Base-by-base conservation (phyloP, 1,140 invertebrate genomes). In the Eupeodes corollae region DNA sequence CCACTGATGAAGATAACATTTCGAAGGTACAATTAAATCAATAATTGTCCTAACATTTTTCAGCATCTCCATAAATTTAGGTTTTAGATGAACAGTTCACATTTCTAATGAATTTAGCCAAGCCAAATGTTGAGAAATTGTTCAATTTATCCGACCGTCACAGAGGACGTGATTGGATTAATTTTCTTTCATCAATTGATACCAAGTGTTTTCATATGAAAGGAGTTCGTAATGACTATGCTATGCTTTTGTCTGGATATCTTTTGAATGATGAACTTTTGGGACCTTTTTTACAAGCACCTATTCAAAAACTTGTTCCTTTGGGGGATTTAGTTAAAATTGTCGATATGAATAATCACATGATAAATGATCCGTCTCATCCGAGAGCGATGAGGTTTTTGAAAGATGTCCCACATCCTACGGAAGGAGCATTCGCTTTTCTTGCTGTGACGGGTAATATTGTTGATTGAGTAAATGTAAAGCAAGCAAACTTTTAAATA, bases 371-470 rank as follows among this genome's bases (percentile, higher is more conserved):
- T 54, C 71, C 71, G 0, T 63, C 59, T 14, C 57, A 58, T 38
- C 52, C 56, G 10, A 63, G 70, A 49, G 69, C 63, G 10, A 60
- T 66, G 46, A 61, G 70, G 16, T 74, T 74, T 57, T 52, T 74
- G 12, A 43, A 52, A 19, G 49, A 53, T 15, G 69, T 72, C 54
- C 71, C 70, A 12, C 51, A 58, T 37, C 69, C 68, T 18, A 61
- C 69, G 31, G 69, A 72, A 35, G 73, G 73, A 6, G 73, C 72
- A 8, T 73, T 73, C 50, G 73, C 71, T 54, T 74, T 72, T 45
- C 66, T 74, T 31, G 72, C 72, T 8, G 52, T 73, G 9, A 73
- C 67, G 21, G 73, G 73, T 15, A 69, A 73, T 52, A 52, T 70
- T n/a, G n/a, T n/a, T n/a, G n/a, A n/a, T n/a, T n/a, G n/a, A n/a